These are phyloP conservation scores for Agrotis exclamationis DNA, from an alignment of 2,888 invertebrate species.

Conservation along the genomic window DNA sequence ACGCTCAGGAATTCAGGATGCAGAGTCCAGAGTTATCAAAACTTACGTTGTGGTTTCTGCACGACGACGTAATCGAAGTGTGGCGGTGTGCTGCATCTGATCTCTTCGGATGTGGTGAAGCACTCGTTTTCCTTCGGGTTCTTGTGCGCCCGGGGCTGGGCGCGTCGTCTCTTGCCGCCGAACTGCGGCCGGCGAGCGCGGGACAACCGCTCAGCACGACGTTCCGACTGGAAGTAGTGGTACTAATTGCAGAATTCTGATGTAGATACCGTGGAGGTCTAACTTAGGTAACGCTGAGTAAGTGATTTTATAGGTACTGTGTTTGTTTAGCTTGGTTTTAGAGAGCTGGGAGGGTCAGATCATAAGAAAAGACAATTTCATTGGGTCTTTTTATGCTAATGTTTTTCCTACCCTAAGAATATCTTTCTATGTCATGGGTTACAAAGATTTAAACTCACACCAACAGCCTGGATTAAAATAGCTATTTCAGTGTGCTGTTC, in stretches of 20 bases:
- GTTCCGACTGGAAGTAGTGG: constrained; percentile 80
- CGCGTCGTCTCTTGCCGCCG: constrained; percentile 83
- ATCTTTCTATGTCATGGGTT: too few species aligned
- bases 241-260: neutral
- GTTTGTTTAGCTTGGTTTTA: neutral
- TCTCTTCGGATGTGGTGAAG: constrained; percentile 77
- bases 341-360: neutral
- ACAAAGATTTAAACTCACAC: too few species aligned
- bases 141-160: constrained; percentile 78
- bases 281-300: too few species aligned
- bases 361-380: neutral
- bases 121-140: constrained; percentile 85
- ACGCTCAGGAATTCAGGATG: neutral
- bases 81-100: constrained; percentile 82
- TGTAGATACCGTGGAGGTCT: neutral
- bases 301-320: too few species aligned
- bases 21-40: neutral
- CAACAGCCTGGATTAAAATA: too few species aligned
- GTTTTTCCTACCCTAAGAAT: too few species aligned
- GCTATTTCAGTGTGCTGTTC: too few species aligned
- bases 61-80: constrained; percentile 82
- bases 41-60: constrained; percentile 84
- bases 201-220: constrained; percentile 85
- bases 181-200: constrained; percentile 86
- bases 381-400: neutral